Evolutionary conservation across 2,797 vertebrate species (phyloP), one percentile per base, ranked within the genome.

Genomic region (Ctenochaetus hawaiiensis): DNA sequence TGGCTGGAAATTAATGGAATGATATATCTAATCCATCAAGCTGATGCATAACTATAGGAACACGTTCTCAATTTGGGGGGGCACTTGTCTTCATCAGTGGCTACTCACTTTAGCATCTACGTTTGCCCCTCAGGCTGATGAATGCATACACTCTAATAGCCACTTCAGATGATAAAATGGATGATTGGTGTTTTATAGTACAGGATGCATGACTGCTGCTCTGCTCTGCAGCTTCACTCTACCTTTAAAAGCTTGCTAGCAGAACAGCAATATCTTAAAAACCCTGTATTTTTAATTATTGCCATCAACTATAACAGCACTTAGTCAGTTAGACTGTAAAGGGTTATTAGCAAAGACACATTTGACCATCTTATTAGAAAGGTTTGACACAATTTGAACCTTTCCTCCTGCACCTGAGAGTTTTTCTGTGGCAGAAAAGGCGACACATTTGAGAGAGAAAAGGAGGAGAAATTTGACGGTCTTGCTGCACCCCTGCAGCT

Each of bases 11-110:
- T 92, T 87, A 93, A 93, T 92, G 89, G 83, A 88, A 92, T 87
- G 75, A 89, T 86, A 90, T 92, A 79, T 86, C 71, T 85, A 91
- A 95, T 95, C 90, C 85, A 94, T 95, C 94, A 95, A 81, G 61
- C 83, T 94, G 94, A 95, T 93, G 87, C 87, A 95, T 93, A 91
- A 90, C 86, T 77, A 78, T 74, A 82, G 78, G 65, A 88, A 84
- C 78, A 84, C 22, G 64, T 84, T 91, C 88, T 89, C 79, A 79
- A 86, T 86, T 89, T 63, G 37, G 51, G 43, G 61, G 78, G 77
- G 85, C 75, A 87, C 91, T 91, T 87, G 89, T 92, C 90, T 92
- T 92, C 90, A 92, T 94, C 91, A 94, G 86, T 71, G 85, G 85
- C 89, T 85, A 84, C 85, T 92, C 85, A 87, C 89, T 89, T 88